Base-by-base conservation (phyloP, 1,140 invertebrate genomes). In the Diachasma alloeum region DNA sequence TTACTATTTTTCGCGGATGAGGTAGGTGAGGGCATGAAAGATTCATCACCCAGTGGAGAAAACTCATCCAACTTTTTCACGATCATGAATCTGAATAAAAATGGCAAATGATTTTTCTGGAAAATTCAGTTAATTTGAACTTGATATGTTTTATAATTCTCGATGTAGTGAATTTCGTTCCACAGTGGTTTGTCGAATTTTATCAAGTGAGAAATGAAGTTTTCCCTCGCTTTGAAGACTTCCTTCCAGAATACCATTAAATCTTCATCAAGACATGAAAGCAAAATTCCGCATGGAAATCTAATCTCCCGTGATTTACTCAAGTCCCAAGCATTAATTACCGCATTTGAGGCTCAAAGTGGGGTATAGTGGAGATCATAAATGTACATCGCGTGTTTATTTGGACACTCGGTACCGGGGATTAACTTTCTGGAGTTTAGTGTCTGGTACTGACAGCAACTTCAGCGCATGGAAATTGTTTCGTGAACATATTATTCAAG, bases 391-490 rank as follows among this genome's bases (percentile, higher is more conserved):
- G 22, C 39, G 63, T 74, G 63, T 69, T 69, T 68, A 69, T 39
- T 68, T 26, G 71, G 71, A 72, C 74, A 63, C 44, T 42, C 42
- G 17, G 63, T 46, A 22, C 11, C 31, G 66, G 48, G 17, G 48
- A 3, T 75, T 75, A 75, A 68, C 42, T 75, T 74, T 75, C 66
- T 71, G 19, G n/a, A 76, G 31, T 37, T 63, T 37, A 53, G 53
- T 42, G 70, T 36, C 44, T 75, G 74, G 39, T 19, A 56, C 56
- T 76, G 70, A 73, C 59, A 73, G 48, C 10, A 53, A 53, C 56
- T 70, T 66, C 48, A 44, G 42, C 48, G 63, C 59, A 76, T 76
- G 48, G 48, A 78, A 75, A 78, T 75, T 72, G 73, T 75, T 72
- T 53, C 24, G 67, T 39, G 70, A 75, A 72, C 69, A 63, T 78